These are phyloP conservation scores for Sebastes nivosus DNA, from an alignment of 2,797 vertebrate genomes.

Conservation along the genomic window DNA sequence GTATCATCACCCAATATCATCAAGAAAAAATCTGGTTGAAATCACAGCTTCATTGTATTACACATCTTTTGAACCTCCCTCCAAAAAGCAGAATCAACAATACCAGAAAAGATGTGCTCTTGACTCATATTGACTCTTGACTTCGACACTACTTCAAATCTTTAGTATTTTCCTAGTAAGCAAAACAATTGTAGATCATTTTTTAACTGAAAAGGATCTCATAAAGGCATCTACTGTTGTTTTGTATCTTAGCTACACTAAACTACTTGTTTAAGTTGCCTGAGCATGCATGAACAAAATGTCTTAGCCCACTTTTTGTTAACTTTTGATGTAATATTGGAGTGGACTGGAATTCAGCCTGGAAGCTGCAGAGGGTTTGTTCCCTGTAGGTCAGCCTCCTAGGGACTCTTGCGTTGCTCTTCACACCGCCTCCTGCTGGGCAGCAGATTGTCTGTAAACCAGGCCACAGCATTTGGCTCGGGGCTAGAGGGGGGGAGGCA, in stretches of 20 bases:
- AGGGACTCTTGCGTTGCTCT: conserved; percentile 1
- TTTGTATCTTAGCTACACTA: not conserved
- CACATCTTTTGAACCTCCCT: too few relatives aligned
- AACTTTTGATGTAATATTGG: not conserved
- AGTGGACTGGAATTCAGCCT: not conserved
- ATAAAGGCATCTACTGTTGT: too few relatives aligned
- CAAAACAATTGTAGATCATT: too few relatives aligned
- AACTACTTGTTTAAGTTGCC: not conserved
- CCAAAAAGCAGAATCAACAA: too few relatives aligned
- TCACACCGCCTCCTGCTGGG: conserved; percentile 21
- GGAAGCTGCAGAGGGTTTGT: conserved; percentile 20
- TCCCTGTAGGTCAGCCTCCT: conserved; percentile 10
- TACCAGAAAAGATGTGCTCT: too few relatives aligned
- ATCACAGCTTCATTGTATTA: too few relatives aligned
- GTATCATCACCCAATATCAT: too few relatives aligned
- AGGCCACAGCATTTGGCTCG: conserved; percentile 44
- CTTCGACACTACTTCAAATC: too few relatives aligned
- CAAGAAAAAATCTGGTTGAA: too few relatives aligned
- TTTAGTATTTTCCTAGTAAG: too few relatives aligned
- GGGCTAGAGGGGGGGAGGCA: not conserved
- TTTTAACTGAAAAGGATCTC: too few relatives aligned
- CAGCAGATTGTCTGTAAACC: conserved; percentile 52
- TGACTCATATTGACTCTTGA: too few relatives aligned
- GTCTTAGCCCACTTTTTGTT: not conserved
- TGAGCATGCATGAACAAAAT: not conserved